Conservation (phyloP, 92 coral and sea anemone species). For the Palythoa heliodiscus region DNA sequence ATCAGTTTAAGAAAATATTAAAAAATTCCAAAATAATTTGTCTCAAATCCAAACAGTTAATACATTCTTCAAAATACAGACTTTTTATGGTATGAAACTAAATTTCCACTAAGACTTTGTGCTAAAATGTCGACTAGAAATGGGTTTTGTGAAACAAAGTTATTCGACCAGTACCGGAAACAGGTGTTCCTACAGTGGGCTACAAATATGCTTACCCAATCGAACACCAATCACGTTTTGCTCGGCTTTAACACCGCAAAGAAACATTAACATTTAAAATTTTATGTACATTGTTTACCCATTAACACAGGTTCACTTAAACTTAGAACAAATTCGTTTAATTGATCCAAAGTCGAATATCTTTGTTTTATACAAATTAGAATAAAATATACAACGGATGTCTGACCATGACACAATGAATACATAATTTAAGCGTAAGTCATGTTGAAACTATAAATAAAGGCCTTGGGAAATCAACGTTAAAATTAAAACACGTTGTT, state of each 20-base stretch:
- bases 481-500: constrained; percentile 1
- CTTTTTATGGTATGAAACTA: no score
- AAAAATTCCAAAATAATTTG: background rate
- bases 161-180: no score
- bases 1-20: background rate
- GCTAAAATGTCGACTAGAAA: no score
- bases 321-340: background rate
- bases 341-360: background rate
- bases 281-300: background rate
- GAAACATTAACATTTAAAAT: background rate
- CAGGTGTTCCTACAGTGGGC: no score
- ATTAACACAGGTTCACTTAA: background rate
- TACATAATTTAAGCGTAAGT: background rate
- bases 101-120: no score
- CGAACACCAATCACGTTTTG: background rate
- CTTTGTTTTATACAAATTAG: background rate
- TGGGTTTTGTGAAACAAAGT: no score
- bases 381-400: background rate
- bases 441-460: background rate
- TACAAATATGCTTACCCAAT: no score
- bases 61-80: background rate
- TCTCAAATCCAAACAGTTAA: background rate
- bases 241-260: background rate
- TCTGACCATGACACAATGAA: background rate
- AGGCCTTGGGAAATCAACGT: background rate